Evolutionary conservation across 2,888 invertebrate species (phyloP), one percentile per base, ranked within the genome.

Genomic region (Chironomus tentans): DNA sequence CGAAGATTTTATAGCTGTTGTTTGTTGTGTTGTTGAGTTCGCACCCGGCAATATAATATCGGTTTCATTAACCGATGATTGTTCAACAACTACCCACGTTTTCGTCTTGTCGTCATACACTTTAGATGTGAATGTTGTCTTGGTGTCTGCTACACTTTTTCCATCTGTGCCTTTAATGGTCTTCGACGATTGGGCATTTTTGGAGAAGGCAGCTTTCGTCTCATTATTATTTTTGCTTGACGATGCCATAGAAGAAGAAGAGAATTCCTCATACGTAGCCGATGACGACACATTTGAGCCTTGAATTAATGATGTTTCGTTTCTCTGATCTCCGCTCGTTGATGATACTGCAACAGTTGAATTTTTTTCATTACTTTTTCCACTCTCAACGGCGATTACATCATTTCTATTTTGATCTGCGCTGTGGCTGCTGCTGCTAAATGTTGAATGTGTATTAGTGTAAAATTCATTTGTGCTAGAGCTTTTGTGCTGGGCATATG

Each of bases 91-190:
- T 75, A 77, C 78, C 79, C 79, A 79, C 71, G 78, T 77, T 22
- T 79, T 78, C 13, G 79, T 78, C 77, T 79, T 78, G 70, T 78
- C 78, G 65, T 79, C 79, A 75, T 77, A 79, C 22, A 78, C 77
- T 75, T 79, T 79, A 4, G 78, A 78, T 61, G 79, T 79, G 65
- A 78, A 79, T n/a, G 77, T 79, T 22, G 79, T 79, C 7, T 78
- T 78, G 2, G 78, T 77, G 21, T 77, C 78, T 24, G 78, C 74
- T 28, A 77, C 65, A 76, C 77, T 77, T 69, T 77, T 76, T 12
- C 69, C 70, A 73, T 65, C 68, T 10, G 62, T 48, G 24, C 46
- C 47, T 21, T 68, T 65, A n/a, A 74, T 48, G 4, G 28, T 24
- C 68, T 68, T 74, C 10, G 74, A 74, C 13, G 74, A 74, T 3